A percentile compares a stretch with the other conserved stretches of the same genome.
phyloP scores from a whole-genome alignment of 2,797 vertebrate genomes.

The Sebastes nivosus region DNA sequence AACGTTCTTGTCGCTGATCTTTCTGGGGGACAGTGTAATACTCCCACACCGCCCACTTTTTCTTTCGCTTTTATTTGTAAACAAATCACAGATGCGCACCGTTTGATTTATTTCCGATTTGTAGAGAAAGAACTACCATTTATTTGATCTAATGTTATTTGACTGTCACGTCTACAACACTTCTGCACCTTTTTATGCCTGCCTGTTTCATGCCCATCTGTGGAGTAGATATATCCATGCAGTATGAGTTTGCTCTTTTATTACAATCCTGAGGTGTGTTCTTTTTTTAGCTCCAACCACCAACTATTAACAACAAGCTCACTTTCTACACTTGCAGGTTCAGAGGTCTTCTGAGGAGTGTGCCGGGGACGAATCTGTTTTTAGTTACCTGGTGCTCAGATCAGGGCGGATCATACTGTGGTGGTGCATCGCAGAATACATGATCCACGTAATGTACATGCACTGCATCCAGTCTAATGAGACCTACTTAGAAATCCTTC shows the following conservation, averaged over 20 bases:
- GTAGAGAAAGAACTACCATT: not conserved
- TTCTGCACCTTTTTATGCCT: not conserved
- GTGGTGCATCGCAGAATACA: constrained; percentile 93
- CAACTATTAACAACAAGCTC: not conserved
- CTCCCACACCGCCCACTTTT: too few species aligned
- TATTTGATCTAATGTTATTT: not conserved
- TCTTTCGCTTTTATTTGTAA: too few species aligned
- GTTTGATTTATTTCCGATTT: not conserved
- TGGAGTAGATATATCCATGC: not conserved
- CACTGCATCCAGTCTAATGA: constrained; percentile 90
- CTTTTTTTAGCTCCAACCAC: not conserved
- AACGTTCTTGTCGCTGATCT: too few species aligned
- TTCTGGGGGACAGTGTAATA: too few species aligned
- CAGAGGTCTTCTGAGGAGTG: constrained; percentile 67
- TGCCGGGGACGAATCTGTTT: constrained; percentile 58
- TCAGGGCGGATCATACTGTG: constrained; percentile 86
- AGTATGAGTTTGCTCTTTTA: not conserved
- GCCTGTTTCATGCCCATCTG: not conserved
- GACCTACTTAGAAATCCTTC: constrained; percentile 87
- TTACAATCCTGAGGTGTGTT: not conserved
- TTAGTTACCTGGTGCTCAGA: constrained; percentile 67
- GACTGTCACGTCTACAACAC: not conserved
- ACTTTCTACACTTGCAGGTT: constrained; percentile 81
- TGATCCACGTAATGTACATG: constrained; percentile 95
- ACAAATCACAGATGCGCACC: too few species aligned